phyloP scores from a whole-genome alignment of 1,140 invertebrate genomes.

The Drosophila bifasciata region DNA sequence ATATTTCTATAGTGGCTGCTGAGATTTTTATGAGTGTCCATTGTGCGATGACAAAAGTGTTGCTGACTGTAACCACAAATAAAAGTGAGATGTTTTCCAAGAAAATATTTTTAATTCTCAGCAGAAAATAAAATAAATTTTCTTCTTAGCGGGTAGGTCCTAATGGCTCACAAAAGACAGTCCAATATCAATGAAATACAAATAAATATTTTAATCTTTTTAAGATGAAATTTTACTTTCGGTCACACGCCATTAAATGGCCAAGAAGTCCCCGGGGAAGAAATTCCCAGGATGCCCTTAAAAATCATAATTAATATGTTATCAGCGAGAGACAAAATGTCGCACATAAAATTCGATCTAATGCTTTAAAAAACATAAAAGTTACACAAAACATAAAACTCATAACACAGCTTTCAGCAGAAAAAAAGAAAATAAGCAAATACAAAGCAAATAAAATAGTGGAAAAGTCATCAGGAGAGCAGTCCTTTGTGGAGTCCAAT shows the following conservation, averaged over 20 bases:
- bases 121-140: too few species aligned
- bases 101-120: constrained; percentile 16
- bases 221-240: constrained; percentile 18
- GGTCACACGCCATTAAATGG: too few species aligned
- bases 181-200: constrained; percentile 12
- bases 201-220: constrained; percentile 17
- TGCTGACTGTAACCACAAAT: constrained; percentile 18
- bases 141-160: constrained; percentile 18
- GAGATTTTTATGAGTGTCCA: constrained; percentile 47
- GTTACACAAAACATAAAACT: constrained; percentile 33
- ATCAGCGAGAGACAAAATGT: too few species aligned
- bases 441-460: constrained; percentile 11
- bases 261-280: constrained; percentile 27
- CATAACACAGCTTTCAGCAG: too few species aligned
- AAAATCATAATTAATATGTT: constrained; percentile 58
- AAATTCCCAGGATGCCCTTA: constrained; percentile 18
- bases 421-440: constrained; percentile 20
- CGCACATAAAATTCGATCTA: constrained; percentile 55
- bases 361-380: constrained; percentile 59
- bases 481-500: too few species aligned
- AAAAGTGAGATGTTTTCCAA: constrained; percentile 7
- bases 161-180: constrained; percentile 3
- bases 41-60: constrained; percentile 43
- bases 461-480: background rate
- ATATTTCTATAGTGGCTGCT: constrained; percentile 47